Conservation (phyloP, 2,113 vertebrate genomes). For the Physeter macrocephalus region DNA sequence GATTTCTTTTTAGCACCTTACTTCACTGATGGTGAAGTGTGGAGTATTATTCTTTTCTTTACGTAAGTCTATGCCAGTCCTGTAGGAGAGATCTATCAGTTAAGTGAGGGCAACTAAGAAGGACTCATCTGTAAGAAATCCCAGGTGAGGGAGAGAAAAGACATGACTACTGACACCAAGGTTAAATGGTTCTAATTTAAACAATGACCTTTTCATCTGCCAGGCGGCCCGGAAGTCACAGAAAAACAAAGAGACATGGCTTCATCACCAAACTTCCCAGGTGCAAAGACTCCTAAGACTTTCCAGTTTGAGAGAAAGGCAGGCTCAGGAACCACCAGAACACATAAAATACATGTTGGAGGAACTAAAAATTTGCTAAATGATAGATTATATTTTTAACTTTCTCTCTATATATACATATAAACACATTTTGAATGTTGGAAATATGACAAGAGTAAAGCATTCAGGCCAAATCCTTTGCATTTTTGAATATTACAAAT, state of each 20-base stretch:
- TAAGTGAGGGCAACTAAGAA: background rate
- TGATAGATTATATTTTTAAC: background rate
- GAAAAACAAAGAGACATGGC: slow-evolving; percentile 63
- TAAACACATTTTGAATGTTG: background rate
- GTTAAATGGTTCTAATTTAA: slow-evolving; percentile 24
- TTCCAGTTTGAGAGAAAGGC: background rate
- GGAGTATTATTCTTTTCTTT: background rate
- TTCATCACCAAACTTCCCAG: slow-evolving; percentile 38
- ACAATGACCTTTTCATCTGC: slow-evolving; percentile 51
- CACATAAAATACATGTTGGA: background rate
- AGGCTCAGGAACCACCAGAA: background rate
- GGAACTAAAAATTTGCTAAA: background rate
- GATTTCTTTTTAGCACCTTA: background rate
- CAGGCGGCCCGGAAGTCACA: background rate
- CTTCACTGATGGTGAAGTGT: background rate
- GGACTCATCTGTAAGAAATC: background rate
- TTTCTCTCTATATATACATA: too few relatives aligned
- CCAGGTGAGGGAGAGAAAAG: background rate
- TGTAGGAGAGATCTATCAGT: background rate
- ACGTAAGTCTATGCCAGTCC: background rate
- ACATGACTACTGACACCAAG: background rate
- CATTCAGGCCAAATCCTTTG: background rate
- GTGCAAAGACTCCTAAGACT: background rate
- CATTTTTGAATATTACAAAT: background rate
- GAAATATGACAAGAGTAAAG: background rate